Base-by-base conservation (phyloP, 2,888 invertebrate genomes). In the Nasonia oneida region DNA sequence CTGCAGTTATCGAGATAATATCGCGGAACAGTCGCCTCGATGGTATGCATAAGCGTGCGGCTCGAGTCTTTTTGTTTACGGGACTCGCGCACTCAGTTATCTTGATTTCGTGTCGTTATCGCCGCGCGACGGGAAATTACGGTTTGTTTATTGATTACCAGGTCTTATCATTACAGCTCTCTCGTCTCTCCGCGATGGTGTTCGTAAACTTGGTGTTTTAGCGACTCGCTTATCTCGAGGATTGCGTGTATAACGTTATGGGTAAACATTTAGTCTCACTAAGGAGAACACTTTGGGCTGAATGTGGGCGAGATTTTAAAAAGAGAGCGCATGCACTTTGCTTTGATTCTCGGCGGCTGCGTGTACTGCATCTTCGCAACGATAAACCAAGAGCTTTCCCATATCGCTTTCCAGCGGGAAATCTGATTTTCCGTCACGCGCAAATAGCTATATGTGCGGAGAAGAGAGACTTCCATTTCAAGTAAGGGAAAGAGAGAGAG, bases 381-480 rank as follows among this genome's bases (percentile, higher is more conserved):
- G 14, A 78, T 85, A 78, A 81, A 85, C 81, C 81, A 81, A 85
- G 73, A 10, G 37, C 73, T 85, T 37, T 50, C n/a, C 42, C 37
- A 37, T 18, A 81, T 53, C 53, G 73, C 53, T 23, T 77, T 77
- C 15, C 2, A 67, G 57, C 57, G n/a, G 81, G 81, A 78, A 81
- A 85, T 81, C 77, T 77, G 70, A 71, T 85, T 81, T 85, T 18
- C 47, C 39, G 2, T 18, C 61, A 42, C 39, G 75, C 53, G 80
- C 67, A 81, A 80, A 81, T 67, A 84, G 74, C 33, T 64, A 74
- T 33, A 76, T 76, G 50, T 57, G 50, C 23, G 10, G 10, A 33
- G 67, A 67, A 67, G 29, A 67, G 23, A 50, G 71, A 15, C 39
- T 39, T 53, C n/a, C 23, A 73, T 53, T 78, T 39, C 61, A 61